Conservation (phyloP, 2,113 vertebrate species). For the Myotis brandtii region DNA sequence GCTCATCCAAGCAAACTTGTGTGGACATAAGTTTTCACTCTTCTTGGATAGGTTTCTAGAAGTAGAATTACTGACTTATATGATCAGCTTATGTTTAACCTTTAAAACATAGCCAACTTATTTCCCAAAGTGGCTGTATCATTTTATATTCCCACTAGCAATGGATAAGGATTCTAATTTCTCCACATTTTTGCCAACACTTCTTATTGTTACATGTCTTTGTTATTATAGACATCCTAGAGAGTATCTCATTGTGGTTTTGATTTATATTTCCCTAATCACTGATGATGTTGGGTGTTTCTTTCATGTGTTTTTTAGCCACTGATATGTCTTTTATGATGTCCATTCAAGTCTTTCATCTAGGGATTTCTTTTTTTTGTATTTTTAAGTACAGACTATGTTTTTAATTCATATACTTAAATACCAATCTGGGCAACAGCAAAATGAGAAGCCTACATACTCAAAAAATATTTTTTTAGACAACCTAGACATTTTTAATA, state of each 20-base stretch:
- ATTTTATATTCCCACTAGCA: neutral
- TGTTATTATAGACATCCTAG: neutral
- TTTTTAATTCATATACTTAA: conserved; percentile 54
- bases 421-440: neutral
- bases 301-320: neutral
- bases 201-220: neutral
- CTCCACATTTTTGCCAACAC: neutral
- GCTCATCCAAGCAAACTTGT: neutral
- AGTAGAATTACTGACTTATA: neutral
- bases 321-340: neutral
- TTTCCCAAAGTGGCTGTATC: neutral
- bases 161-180: neutral
- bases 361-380: neutral
- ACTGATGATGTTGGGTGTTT: neutral
- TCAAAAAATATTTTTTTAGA: neutral
- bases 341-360: neutral
- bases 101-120: neutral
- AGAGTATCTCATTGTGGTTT: neutral
- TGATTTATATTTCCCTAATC: neutral
- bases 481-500: conserved; percentile 47
- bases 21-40: neutral
- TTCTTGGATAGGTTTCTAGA: neutral
- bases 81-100: neutral
- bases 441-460: conserved; percentile 33
- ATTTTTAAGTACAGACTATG: neutral